These are phyloP conservation scores for Zootoca vivipara DNA, from an alignment of 2,113 vertebrate species.

Conservation along the genomic window DNA sequence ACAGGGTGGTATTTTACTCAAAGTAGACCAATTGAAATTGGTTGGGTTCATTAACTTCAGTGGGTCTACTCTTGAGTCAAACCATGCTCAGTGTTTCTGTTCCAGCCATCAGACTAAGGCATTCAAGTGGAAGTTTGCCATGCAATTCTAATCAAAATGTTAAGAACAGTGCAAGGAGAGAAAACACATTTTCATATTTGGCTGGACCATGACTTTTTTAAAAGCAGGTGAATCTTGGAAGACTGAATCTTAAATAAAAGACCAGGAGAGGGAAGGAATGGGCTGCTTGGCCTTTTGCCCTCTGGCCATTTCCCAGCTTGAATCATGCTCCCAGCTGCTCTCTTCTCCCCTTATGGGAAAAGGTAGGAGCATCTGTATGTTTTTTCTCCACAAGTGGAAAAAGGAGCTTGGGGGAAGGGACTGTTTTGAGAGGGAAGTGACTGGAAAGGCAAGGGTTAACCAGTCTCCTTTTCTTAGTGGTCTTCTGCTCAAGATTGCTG, in stretches of 20 bases:
- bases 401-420: not conserved
- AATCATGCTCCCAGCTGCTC: not conserved
- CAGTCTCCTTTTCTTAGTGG: not conserved
- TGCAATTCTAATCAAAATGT: not conserved
- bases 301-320: not conserved
- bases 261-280: not conserved
- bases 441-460: not conserved
- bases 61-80: too few relatives aligned
- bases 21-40: too few relatives aligned
- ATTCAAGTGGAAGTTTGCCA: not conserved
- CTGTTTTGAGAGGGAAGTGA: not conserved
- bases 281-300: not conserved
- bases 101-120: not conserved
- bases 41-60: too few relatives aligned
- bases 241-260: not conserved
- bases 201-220: not conserved
- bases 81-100: not conserved
- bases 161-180: not conserved
- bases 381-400: not conserved
- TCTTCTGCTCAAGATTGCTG: not conserved
- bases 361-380: not conserved
- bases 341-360: not conserved
- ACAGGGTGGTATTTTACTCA: too few relatives aligned
- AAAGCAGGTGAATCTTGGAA: too few relatives aligned
- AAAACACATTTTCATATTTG: not conserved